These are phyloP conservation scores for Diorhabda elongata DNA, from an alignment of 1,140 invertebrate species.

Conservation along the genomic window DNA sequence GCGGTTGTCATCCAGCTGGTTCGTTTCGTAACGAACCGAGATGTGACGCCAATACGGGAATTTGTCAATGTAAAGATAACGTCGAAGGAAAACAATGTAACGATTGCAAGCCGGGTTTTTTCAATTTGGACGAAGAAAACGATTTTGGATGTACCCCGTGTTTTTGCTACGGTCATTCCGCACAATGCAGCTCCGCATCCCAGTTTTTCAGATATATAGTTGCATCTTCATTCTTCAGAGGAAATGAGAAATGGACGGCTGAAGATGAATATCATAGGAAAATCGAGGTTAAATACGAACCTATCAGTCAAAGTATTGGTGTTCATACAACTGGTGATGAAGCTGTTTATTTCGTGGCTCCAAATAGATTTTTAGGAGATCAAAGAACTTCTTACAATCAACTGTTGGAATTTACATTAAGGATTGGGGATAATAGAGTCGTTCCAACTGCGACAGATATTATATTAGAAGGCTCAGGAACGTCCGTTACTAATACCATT, in stretches of 20 bases:
- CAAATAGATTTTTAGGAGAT: conserved; percentile 88
- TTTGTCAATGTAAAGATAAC: conserved; percentile 88
- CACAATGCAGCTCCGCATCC: conserved; percentile 78
- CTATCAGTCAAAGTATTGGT: conserved; percentile 75
- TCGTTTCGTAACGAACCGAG: conserved; percentile 73
- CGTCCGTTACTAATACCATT: conserved; percentile 77
- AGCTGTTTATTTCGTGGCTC: conserved; percentile 82
- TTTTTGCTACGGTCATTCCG: conserved; percentile 97
- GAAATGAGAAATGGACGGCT: conserved; percentile 81
- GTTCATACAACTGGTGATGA: conserved; percentile 68
- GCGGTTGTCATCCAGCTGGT: conserved; percentile 79
- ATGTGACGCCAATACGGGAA: conserved; percentile 78
- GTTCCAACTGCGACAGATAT: conserved; percentile 73
- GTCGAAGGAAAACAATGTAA: conserved; percentile 92
- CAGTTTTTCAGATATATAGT: conserved; percentile 73
- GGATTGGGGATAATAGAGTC: conserved; percentile 73
- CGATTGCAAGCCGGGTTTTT: conserved; percentile 93
- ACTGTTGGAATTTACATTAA: conserved; percentile 81
- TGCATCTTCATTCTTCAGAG: conserved; percentile 75
- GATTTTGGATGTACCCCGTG: conserved; percentile 97
- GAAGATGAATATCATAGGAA: conserved; percentile 58
- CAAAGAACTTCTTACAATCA: conserved; percentile 94
- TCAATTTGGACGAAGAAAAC: conserved; percentile 84
- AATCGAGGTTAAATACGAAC: conserved; percentile 64
- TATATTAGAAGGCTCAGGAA: conserved; percentile 76